Evolutionary conservation across 2,113 vertebrate species (phyloP).

Genomic region (Zosterops borbonicus): DNA sequence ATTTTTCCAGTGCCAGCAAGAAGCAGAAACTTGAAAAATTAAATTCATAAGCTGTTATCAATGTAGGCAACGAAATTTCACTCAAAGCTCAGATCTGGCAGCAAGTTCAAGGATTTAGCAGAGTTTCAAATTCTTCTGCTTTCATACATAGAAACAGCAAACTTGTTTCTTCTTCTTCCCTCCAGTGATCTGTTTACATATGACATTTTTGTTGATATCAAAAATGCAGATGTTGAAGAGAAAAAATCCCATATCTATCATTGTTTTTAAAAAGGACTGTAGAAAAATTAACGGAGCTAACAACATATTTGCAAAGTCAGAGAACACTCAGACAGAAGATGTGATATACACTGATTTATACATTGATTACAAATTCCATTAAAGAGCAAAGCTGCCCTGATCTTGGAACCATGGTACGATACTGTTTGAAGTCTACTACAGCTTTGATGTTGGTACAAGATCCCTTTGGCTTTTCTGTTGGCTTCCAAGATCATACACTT

Average conservation of each 20-base stretch:
- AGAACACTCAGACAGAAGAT: not conserved
- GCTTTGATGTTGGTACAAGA: not conserved
- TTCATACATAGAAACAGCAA: not conserved
- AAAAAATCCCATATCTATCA: accelerated
- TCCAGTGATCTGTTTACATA: not conserved
- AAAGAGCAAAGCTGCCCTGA: not conserved
- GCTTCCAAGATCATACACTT: not conserved
- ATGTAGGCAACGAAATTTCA: accelerated
- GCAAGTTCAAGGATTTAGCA: not conserved
- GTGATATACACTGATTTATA: not conserved
- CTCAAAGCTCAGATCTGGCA: not conserved
- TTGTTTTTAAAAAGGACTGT: not conserved
- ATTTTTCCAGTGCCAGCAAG: not conserved
- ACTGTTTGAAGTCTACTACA: not conserved
- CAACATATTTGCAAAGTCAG: not conserved
- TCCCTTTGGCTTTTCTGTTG: not conserved
- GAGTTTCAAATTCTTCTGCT: not conserved
- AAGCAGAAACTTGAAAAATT: not conserved
- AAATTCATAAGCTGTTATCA: not conserved
- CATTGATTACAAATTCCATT: not conserved
- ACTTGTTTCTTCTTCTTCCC: not conserved
- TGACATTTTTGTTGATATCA: not conserved
- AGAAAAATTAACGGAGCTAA: not conserved
- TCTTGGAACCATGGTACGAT: not conserved
- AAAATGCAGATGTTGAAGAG: not conserved